Percentiles rank a stretch among this genome's conserved stretches.
phyloP scores from a whole-genome alignment of 2,113 vertebrate species.

The Mustelus asterias region DNA sequence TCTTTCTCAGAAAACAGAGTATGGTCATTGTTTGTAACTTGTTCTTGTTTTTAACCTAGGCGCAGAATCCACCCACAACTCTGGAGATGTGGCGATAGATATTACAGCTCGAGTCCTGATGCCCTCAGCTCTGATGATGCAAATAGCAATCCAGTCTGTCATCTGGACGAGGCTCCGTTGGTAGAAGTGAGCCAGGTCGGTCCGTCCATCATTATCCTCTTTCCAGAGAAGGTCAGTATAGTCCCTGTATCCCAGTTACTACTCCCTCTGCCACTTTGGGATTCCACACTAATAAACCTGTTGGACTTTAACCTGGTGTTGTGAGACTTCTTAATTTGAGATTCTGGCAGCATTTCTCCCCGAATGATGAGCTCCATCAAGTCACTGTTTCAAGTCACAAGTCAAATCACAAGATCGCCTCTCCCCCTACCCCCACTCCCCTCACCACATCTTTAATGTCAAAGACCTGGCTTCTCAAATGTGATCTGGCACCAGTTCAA shows the following conservation, averaged over 20 bases:
- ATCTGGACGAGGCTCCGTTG: not conserved
- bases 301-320: no score
- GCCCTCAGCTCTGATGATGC: not conserved
- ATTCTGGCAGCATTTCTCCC: not conserved
- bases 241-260: not conserved
- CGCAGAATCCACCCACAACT: not conserved
- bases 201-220: not conserved
- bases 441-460: no score
- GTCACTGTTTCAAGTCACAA: no score
- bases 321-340: no score
- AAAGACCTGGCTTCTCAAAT: not conserved
- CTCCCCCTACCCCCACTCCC: no score
- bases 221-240: not conserved
- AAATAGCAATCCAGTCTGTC: not conserved
- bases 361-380: not conserved
- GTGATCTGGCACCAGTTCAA: not conserved
- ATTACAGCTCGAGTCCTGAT: not conserved
- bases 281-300: not conserved
- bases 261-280: not conserved
- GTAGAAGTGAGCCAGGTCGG: not conserved
- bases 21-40: not conserved
- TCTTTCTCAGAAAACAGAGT: conserved; percentile 1
- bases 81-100: not conserved
- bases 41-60: conserved; percentile 16
- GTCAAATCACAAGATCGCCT: no score